Base-by-base conservation (phyloP, 2,888 invertebrate genomes). In the Nezara viridula region DNA sequence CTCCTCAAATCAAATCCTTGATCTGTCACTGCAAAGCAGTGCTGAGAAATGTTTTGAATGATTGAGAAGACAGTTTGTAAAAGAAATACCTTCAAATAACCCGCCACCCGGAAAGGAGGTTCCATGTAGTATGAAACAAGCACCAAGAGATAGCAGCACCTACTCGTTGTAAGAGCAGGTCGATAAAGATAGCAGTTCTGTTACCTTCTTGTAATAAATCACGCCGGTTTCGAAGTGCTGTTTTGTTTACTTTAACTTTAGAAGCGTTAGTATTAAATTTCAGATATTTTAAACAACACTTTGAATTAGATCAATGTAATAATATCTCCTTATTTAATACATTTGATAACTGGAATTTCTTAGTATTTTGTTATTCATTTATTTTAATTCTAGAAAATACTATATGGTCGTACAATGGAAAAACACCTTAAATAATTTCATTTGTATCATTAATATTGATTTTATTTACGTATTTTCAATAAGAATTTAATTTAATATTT, bases 111-210 rank as follows among this genome's bases (percentile, higher is more conserved):
- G 7, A 73, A 73, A 73, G 19, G 66, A 19, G 37, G 10, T 21
- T 37, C 66, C 37, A 37, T 19, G 14, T 81, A 44, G 81, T 81
- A 1, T 2, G 3, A n/a, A 0, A n/a, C 2, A 12, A 81, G 6
- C n/a, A 44, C 24, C 40, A n/a, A 81, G 81, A 81, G 81, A 81
- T 81, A 44, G 44, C 81, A 81, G 81, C 81, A 81, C 81, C 40
- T 3, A 40, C 81, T 14, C 81, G 19, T 7, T 40, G 44, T 12
- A 4, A 19, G 44, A 81, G 40, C 10, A 47, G 81, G 9, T 81
- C 81, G 81, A 81, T 81, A 81, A 40, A 81, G 44, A 81, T 44
- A 81, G n/a, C 81, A 81, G 81, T 44, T 37, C 12, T 44, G 81
- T 12, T 44, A 81, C 81, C 81, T 81, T 81, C 81, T 81, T 47